phyloP scores from a whole-genome alignment of 1,140 invertebrate genomes.

The Drosophila parvula region DNA sequence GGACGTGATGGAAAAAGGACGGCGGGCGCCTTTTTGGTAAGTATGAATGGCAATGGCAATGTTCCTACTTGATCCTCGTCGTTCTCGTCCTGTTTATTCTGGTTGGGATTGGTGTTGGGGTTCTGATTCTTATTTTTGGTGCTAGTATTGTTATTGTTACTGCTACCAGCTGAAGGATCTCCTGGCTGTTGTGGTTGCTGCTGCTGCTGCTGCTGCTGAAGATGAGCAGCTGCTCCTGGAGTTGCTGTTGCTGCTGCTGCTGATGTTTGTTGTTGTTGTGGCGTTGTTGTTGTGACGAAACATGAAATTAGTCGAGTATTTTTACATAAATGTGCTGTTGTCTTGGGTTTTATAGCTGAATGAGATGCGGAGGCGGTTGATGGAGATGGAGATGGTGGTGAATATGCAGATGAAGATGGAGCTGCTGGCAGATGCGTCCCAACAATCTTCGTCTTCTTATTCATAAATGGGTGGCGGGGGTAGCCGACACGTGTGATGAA shows the following conservation, averaged over 20 bases:
- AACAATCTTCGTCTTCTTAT: constrained; percentile 50
- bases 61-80: constrained; percentile 48
- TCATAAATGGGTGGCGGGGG: constrained; percentile 35
- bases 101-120: constrained; percentile 46
- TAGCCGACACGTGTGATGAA: constrained; percentile 1
- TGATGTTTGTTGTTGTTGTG: constrained; percentile 31
- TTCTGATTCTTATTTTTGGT: constrained; percentile 14
- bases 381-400: background rate
- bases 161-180: constrained; percentile 6
- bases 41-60: constrained; percentile 40
- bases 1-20: constrained; percentile 10
- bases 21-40: constrained; percentile 18
- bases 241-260: constrained; percentile 16
- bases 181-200: constrained; percentile 9
- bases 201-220: constrained; percentile 2
- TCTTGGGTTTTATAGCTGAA: constrained; percentile 36
- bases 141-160: constrained; percentile 11
- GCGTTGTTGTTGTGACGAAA: constrained; percentile 32
- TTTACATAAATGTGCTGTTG: constrained; percentile 59
- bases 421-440: constrained; percentile 41
- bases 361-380: background rate
- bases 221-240: constrained; percentile 17
- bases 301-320: constrained; percentile 73
- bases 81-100: constrained; percentile 36
- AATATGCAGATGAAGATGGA: constrained; percentile 13